Percentiles rank a stretch among this genome's conserved stretches.
Conservation (phyloP, 2,888 invertebrate species). For the Ectemnius continuus region DNA sequence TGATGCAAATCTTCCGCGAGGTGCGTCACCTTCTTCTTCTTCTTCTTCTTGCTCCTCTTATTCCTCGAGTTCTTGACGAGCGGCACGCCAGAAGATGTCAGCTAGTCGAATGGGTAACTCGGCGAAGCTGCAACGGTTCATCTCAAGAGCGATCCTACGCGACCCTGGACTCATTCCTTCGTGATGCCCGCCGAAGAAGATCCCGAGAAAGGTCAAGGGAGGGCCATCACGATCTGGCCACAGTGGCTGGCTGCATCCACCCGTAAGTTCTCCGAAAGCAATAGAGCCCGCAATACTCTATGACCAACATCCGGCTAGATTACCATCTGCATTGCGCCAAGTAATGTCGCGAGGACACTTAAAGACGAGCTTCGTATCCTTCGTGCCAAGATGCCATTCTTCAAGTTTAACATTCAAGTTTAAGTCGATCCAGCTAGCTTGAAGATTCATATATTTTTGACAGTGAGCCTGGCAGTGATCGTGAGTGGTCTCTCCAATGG, state of each 20-base stretch:
- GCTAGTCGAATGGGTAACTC: conserved; percentile 31
- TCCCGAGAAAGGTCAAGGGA: conserved; percentile 23
- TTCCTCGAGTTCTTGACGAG: too few species aligned
- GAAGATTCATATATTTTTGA: conserved; percentile 15
- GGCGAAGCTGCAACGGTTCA: conserved; percentile 15
- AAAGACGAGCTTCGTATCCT: too few species aligned
- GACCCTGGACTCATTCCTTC: not conserved
- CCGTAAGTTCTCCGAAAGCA: conserved; percentile 51
- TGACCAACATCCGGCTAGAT: not conserved
- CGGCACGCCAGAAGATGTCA: conserved; percentile 10
- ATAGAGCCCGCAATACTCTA: not conserved
- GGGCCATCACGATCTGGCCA: conserved; percentile 53
- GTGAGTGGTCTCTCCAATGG: conserved; percentile 72
- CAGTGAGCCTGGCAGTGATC: conserved; percentile 68
- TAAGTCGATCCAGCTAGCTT: too few species aligned
- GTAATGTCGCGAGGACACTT: conserved; percentile 1
- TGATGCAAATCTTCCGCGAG: conserved; percentile 46
- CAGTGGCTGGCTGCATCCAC: conserved; percentile 66
- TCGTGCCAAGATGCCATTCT: too few species aligned
- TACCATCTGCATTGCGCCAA: not conserved
- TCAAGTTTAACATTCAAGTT: too few species aligned
- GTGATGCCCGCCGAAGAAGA: conserved; percentile 43
- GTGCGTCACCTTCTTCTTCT: too few species aligned
- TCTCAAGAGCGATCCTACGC: conserved; percentile 20
- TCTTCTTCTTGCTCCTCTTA: too few species aligned